A percentile compares a stretch with the other conserved stretches of the same genome.
These are phyloP conservation scores for Listronotus oregonensis DNA, from an alignment of 1,140 invertebrate genomes.

Conservation along the genomic window DNA sequence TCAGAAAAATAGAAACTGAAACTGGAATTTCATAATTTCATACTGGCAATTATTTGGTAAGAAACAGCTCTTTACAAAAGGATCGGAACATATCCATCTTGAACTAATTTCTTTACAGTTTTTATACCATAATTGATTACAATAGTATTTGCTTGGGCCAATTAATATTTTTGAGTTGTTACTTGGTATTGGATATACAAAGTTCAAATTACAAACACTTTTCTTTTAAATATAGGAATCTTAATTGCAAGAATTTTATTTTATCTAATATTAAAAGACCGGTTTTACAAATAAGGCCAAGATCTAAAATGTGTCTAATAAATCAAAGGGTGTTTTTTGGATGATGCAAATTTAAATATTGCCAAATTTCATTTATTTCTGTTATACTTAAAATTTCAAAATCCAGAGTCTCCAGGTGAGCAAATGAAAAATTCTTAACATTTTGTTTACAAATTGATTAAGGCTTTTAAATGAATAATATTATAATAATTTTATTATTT, in stretches of 20 bases:
- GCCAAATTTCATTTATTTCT: slow-evolving; percentile 17
- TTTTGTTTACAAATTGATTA: slow-evolving; percentile 16
- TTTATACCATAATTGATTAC: slow-evolving; percentile 12
- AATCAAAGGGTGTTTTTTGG: slow-evolving; percentile 17
- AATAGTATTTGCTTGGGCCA: slow-evolving; percentile 10
- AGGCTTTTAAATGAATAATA: too few species aligned
- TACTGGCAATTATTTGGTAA: slow-evolving; percentile 1
- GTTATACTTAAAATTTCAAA: background rate
- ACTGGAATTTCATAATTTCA: too few species aligned
- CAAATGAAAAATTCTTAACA: slow-evolving; percentile 12
- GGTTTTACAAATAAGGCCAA: slow-evolving; percentile 14
- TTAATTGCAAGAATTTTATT: slow-evolving; percentile 13
- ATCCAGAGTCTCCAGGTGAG: slow-evolving; percentile 10
- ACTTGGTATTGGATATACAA: slow-evolving; percentile 4
- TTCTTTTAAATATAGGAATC: slow-evolving; percentile 12
- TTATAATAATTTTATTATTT: too few species aligned
- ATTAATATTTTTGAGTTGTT: slow-evolving; percentile 11
- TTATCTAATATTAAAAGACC: background rate
- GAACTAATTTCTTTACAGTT: slow-evolving; percentile 5
- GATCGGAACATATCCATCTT: slow-evolving; percentile 4
- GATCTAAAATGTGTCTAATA: slow-evolving; percentile 3
- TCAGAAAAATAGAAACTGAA: too few species aligned
- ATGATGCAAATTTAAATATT: slow-evolving; percentile 2
- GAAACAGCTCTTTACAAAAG: background rate
- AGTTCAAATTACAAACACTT: background rate